Conservation (phyloP, 1,140 invertebrate genomes). For the Drosophila varians region DNA sequence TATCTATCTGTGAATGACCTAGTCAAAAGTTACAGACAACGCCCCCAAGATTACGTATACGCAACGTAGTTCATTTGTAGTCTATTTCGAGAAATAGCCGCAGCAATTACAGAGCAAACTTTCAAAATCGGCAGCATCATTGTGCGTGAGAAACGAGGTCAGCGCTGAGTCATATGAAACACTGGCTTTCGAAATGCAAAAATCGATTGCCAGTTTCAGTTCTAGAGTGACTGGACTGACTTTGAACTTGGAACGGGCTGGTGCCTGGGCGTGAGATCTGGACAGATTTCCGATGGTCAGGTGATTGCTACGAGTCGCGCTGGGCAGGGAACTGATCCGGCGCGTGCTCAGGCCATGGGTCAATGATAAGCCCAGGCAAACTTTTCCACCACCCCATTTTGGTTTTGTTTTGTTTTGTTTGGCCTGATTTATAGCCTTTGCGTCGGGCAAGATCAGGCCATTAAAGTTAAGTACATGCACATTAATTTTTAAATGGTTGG, state of each 20-base stretch:
- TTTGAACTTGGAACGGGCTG: constrained; percentile 46
- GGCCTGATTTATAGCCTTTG: constrained; percentile 8
- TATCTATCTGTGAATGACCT: constrained; percentile 7
- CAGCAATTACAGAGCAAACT: constrained; percentile 37
- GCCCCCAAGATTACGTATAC: constrained; percentile 24
- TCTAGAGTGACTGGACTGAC: constrained; percentile 10
- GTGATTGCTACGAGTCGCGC: constrained; percentile 1
- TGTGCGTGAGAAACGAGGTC: constrained; percentile 89
- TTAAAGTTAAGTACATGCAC: background rate
- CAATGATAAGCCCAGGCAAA: constrained; percentile 27
- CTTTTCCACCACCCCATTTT: constrained; percentile 33
- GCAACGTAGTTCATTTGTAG: background rate
- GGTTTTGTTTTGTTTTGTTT: constrained; percentile 17
- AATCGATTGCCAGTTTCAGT: constrained; percentile 21
- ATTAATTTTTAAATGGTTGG: background rate
- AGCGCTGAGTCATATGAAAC: constrained; percentile 34
- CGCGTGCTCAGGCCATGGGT: constrained; percentile 22
- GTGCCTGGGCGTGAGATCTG: constrained; percentile 15
- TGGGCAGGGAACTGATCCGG: background rate
- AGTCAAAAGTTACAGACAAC: constrained; percentile 9
- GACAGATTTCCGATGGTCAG: constrained; percentile 27
- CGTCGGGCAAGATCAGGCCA: constrained; percentile 12
- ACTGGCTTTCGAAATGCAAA: constrained; percentile 6
- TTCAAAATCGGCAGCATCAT: constrained; percentile 28
- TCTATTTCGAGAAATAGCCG: constrained; percentile 5